A percentile compares a stretch with the other conserved stretches of the same genome.
Evolutionary conservation across 2,888 invertebrate species (phyloP).

Genomic region (Harpalus rufipes): DNA sequence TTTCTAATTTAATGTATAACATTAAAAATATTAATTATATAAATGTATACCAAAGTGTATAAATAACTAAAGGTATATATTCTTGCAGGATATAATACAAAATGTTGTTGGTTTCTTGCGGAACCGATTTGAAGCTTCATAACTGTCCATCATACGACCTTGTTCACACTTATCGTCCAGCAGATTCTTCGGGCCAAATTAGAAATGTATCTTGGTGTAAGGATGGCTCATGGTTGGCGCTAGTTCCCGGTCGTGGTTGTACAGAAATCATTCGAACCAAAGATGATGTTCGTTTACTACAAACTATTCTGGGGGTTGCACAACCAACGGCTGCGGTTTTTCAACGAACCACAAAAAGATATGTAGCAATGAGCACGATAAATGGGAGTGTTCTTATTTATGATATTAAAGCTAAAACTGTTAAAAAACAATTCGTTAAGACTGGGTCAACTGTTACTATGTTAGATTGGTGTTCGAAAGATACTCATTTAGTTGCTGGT

Average conservation of each 20-base stretch:
- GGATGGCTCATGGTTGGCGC: constrained; percentile 75
- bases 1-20: not conserved
- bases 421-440: constrained; percentile 71
- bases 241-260: constrained; percentile 74
- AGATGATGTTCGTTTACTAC: constrained; percentile 73
- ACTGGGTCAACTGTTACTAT: constrained; percentile 72
- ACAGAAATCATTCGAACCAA: constrained; percentile 75
- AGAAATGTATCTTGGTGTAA: constrained; percentile 75
- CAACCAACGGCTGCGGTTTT: constrained; percentile 75
- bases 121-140: constrained; percentile 80
- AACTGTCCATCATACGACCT: constrained; percentile 80
- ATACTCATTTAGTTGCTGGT: constrained; percentile 74
- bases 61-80: not conserved
- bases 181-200: constrained; percentile 72
- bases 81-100: constrained; percentile 18
- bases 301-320: constrained; percentile 73
- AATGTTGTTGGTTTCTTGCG: constrained; percentile 79
- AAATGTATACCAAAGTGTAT: not conserved
- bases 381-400: constrained; percentile 74
- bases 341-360: constrained; percentile 74
- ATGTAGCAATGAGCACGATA: constrained; percentile 73
- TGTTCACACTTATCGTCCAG: constrained; percentile 77
- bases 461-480: constrained; percentile 74
- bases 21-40: not conserved
- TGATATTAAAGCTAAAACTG: constrained; percentile 70